Conservation (phyloP, 2,888 invertebrate genomes). For the Auanema freiburgensis region DNA sequence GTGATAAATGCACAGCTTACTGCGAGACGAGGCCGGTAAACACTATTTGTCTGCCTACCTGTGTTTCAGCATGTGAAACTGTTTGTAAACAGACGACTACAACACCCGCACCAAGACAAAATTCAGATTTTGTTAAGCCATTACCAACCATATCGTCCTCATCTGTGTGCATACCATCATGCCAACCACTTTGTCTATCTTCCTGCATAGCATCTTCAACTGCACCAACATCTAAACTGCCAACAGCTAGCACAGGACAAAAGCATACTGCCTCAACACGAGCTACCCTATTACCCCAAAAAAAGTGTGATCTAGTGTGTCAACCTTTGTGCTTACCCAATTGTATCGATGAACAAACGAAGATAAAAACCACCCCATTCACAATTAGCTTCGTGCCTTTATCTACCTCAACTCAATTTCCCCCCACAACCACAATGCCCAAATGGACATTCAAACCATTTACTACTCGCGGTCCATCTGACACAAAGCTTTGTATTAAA, state of each 20-base stretch:
- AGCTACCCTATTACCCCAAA: not conserved
- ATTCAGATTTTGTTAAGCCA: too few relatives aligned
- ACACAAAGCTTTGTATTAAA: too few relatives aligned
- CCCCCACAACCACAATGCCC: too few relatives aligned
- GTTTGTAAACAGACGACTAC: conserved; percentile 21
- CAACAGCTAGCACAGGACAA: not conserved
- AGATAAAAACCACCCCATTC: too few relatives aligned
- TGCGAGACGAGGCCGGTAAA: not conserved
- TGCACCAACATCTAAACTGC: conserved; percentile 1
- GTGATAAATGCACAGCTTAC: conserved; percentile 21
- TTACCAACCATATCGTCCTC: not conserved
- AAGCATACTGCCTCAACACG: not conserved
- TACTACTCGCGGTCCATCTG: too few relatives aligned
- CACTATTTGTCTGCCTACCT: conserved; percentile 28
- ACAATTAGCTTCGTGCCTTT: too few relatives aligned
- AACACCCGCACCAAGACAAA: not conserved
- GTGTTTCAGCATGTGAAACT: conserved; percentile 35
- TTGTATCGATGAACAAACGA: not conserved
- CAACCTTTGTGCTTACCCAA: not conserved
- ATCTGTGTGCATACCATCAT: conserved; percentile 1
- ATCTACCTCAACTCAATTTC: too few relatives aligned
- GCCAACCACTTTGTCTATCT: conserved; percentile 9
- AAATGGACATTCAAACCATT: too few relatives aligned
- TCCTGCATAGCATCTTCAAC: conserved; percentile 1
- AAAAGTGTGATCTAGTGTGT: not conserved